Conservation (phyloP, 2,797 vertebrate genomes). For the Scleropages formosus region DNA sequence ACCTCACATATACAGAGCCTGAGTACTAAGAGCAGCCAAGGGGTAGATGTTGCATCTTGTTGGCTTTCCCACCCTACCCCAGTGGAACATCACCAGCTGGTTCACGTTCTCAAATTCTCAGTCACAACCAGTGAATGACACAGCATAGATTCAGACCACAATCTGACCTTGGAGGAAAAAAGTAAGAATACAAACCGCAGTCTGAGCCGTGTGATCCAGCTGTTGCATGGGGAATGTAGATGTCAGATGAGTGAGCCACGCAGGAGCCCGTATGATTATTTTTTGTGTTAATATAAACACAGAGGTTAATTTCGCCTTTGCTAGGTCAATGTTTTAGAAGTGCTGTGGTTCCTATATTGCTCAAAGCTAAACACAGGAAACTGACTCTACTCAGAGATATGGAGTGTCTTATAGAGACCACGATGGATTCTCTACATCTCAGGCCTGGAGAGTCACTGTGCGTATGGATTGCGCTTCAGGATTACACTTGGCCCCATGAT, state of each 20-base stretch:
- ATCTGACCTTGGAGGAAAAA: no score
- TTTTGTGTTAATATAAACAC: constrained; percentile 16
- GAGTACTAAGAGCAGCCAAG: no score
- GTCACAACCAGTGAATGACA: no score
- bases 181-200: no score
- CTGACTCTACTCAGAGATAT: constrained; percentile 7
- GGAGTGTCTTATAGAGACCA: background rate
- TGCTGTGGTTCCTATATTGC: background rate
- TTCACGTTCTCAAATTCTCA: no score
- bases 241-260: background rate
- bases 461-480: background rate
- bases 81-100: no score
- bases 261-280: background rate
- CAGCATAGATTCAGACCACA: no score
- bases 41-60: no score
- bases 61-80: no score
- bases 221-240: background rate
- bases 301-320: background rate
- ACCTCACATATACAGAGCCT: no score
- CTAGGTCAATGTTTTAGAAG: background rate
- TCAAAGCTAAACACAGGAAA: constrained; percentile 15
- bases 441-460: background rate
- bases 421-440: background rate
- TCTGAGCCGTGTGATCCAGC: no score
- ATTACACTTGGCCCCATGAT: background rate